phyloP scores from a whole-genome alignment of 2,113 vertebrate genomes.

The Engystomops pustulosus region DNA sequence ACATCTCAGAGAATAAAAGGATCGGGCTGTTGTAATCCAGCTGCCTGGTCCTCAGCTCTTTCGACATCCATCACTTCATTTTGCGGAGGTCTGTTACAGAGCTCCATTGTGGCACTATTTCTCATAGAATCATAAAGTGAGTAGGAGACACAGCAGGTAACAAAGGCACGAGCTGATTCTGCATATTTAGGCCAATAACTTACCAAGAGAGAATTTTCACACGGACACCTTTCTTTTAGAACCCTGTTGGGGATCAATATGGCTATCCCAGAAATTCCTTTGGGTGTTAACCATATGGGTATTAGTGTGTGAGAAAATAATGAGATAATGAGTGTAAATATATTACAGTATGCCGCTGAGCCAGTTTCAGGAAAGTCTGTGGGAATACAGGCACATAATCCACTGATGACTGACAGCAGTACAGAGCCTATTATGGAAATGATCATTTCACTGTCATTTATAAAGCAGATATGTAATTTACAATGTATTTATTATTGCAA shows the following conservation, averaged over 20 bases:
- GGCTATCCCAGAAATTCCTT: not conserved
- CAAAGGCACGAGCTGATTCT: not conserved
- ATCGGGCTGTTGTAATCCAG: too few relatives aligned
- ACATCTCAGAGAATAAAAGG: too few relatives aligned
- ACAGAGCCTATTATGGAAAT: not conserved
- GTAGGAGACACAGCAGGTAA: too few relatives aligned
- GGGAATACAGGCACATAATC: slow-evolving; percentile 3
- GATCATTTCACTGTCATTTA: not conserved
- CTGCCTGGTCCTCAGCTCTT: too few relatives aligned
- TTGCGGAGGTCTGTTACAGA: too few relatives aligned
- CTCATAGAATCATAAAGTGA: not conserved
- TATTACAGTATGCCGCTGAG: not conserved
- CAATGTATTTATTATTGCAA: not conserved
- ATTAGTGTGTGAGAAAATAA: not conserved
- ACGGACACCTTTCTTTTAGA: not conserved
- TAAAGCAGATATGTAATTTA: not conserved
- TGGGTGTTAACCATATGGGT: slow-evolving; percentile 3
- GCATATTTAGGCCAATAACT: not conserved
- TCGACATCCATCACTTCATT: too few relatives aligned
- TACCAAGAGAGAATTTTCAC: not conserved
- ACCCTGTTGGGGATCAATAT: not conserved
- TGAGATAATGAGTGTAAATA: not conserved
- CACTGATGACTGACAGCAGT: not conserved
- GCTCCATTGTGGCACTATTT: not conserved
- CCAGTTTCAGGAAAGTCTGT: not conserved